Base-by-base conservation (phyloP, 2,797 vertebrate species). In the Oophaga sylvatica region DNA sequence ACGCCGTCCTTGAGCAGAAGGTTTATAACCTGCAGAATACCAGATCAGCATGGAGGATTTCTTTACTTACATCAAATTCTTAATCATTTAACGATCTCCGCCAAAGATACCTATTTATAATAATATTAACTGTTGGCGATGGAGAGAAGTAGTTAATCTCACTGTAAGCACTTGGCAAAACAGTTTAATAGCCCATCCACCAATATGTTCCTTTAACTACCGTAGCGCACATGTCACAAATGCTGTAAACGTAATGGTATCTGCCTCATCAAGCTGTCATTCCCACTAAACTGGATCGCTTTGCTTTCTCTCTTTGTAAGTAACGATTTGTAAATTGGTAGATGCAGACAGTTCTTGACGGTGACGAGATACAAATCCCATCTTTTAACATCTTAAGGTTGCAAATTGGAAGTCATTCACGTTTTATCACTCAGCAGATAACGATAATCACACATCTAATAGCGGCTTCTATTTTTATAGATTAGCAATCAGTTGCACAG, bases 131-230 rank as follows among this genome's bases (percentile, higher is more conserved):
- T 56, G 84, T 62, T 87, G 63, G 75, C 57, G 41, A 63, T 73
- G 78, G 20, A 65, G 26, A 57, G 56, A 86, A 83, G 84, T 89
- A 86, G 73, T 89, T 83, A 80, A 89, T 86, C 65, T 87, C 81
- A 89, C 80, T 70, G 84, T 89, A 89, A 82, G 84, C 53, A 89
- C 80, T 89, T 89, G 84, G 84, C 84, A 89, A 88, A 88, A 88
- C 48, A 67, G 78, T 88, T 88, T 85, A 88, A 85, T 89, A 70
- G 73, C 84, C 63, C 80, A 62, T 83, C 84, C 62, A 87, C 80
- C 88, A 86, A 89, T 89, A 89, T 89, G 88, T 86, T 89, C n/a
- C 82, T 89, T 86, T 89, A 86, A 89, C 84, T 89, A 87, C 84
- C 73, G 75, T 86, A 73, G 88, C 59, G 80, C 70, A 89, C 84